phyloP scores from a whole-genome alignment of 1,140 invertebrate genomes.

The Panonychus citri region DNA sequence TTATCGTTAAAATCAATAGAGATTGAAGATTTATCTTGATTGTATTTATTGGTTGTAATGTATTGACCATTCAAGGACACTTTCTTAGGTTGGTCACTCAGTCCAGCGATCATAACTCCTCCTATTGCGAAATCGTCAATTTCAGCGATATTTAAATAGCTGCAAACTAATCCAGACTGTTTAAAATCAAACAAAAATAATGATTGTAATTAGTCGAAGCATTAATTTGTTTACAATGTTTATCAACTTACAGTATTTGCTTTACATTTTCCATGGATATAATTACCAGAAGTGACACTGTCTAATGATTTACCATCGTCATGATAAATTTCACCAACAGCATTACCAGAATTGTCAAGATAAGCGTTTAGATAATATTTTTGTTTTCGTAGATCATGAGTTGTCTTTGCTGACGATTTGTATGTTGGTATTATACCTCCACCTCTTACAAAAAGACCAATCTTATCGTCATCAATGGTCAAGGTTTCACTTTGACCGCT shows the following conservation, averaged over 20 bases:
- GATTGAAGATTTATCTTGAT: neutral
- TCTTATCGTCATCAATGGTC: conserved; percentile 33
- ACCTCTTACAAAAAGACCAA: conserved; percentile 41
- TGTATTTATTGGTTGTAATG: neutral
- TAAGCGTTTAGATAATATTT: conserved; percentile 35
- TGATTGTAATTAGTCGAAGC: neutral
- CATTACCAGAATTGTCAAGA: conserved; percentile 28
- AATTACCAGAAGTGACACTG: neutral
- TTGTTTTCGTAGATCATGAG: conserved; percentile 32
- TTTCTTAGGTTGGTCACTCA: neutral
- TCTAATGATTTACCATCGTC: conserved; percentile 38
- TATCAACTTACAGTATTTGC: neutral
- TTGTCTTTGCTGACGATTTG: conserved; percentile 31
- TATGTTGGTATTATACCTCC: conserved; percentile 47
- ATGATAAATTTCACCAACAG: conserved; percentile 43
- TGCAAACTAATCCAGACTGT: neutral
- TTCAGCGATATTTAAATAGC: neutral
- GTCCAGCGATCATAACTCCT: neutral
- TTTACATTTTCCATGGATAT: neutral
- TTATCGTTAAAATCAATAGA: neutral
- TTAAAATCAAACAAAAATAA: neutral
- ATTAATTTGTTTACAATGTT: neutral
- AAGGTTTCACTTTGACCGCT: conserved; percentile 29
- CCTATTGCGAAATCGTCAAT: neutral
- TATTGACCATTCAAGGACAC: neutral